Conservation (phyloP, 2,797 vertebrate genomes). For the Gallirallus australis region DNA sequence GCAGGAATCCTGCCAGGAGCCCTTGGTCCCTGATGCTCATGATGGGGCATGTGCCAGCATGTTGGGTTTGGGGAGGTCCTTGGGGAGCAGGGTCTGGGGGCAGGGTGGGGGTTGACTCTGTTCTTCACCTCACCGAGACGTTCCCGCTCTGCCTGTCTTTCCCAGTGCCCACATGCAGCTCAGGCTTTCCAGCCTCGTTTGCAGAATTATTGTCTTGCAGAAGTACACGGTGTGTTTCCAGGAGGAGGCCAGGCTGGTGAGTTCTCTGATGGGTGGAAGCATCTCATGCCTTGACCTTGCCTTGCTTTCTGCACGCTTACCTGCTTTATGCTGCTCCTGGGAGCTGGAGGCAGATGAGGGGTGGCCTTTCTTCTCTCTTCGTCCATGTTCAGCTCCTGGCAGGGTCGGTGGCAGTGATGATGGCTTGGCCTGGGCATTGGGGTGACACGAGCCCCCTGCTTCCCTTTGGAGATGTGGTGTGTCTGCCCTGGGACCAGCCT, state of each 20-base stretch:
- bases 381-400: not conserved
- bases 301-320: not conserved
- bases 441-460: not conserved
- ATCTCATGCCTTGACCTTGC: not conserved
- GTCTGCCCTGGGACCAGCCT: not conserved
- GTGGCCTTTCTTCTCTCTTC: not conserved
- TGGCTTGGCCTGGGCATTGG: not conserved
- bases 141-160: conserved; percentile 29
- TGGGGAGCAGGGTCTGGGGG: not conserved
- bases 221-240: conserved; percentile 60
- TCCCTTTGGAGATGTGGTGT: not conserved
- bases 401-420: not conserved
- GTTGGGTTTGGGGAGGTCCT: not conserved
- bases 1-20: not conserved
- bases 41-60: not conserved
- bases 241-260: conserved; percentile 46
- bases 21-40: not conserved
- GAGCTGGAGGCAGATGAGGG: not conserved
- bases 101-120: fast-evolving
- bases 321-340: not conserved
- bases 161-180: not conserved
- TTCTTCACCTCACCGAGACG: not conserved
- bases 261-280: not conserved
- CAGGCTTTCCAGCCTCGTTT: conserved; percentile 29
- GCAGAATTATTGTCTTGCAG: conserved; percentile 62